A percentile compares a stretch with the other conserved stretches of the same genome.
Conservation (phyloP, 1,140 invertebrate genomes). For the Drosophila willistoni region DNA sequence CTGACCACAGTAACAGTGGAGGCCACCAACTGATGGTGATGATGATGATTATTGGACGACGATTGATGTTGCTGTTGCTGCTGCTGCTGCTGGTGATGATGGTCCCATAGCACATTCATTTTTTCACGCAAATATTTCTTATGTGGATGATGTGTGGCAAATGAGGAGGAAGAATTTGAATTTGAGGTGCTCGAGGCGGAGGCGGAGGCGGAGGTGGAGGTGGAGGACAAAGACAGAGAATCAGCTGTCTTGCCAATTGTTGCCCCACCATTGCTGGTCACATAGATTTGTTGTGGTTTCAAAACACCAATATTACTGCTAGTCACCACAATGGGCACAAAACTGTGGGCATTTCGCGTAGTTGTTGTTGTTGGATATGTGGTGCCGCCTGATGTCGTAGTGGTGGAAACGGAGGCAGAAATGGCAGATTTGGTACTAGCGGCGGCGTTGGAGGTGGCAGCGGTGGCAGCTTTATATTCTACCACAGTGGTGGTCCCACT, state of each 20-base stretch:
- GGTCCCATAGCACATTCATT: constrained; percentile 74
- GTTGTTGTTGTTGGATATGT: constrained; percentile 22
- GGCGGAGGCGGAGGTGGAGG: constrained; percentile 1
- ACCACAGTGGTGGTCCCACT: constrained; percentile 82
- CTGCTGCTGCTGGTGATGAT: constrained; percentile 36
- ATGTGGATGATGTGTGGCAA: constrained; percentile 76
- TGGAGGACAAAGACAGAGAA: background rate
- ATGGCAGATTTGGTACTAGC: constrained; percentile 15
- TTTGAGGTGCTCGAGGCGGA: constrained; percentile 7
- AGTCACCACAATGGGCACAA: constrained; percentile 51
- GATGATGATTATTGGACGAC: constrained; percentile 13
- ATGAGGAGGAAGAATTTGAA: constrained; percentile 29
- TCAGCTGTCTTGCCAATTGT: constrained; percentile 25
- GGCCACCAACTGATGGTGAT: constrained; percentile 34
- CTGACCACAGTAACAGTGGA: constrained; percentile 78
- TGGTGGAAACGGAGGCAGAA: constrained; percentile 8
- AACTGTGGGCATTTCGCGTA: constrained; percentile 36
- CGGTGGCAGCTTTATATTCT: constrained; percentile 71
- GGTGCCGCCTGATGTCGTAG: constrained; percentile 21
- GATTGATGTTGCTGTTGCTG: constrained; percentile 9
- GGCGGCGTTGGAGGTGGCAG: too few relatives aligned
- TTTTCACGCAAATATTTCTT: constrained; percentile 81
- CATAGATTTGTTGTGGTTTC: constrained; percentile 38
- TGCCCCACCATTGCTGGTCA: constrained; percentile 55
- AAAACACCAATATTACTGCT: constrained; percentile 16